These are phyloP conservation scores for Himalopsyche japonica DNA, from an alignment of 2,888 invertebrate genomes.

Conservation along the genomic window DNA sequence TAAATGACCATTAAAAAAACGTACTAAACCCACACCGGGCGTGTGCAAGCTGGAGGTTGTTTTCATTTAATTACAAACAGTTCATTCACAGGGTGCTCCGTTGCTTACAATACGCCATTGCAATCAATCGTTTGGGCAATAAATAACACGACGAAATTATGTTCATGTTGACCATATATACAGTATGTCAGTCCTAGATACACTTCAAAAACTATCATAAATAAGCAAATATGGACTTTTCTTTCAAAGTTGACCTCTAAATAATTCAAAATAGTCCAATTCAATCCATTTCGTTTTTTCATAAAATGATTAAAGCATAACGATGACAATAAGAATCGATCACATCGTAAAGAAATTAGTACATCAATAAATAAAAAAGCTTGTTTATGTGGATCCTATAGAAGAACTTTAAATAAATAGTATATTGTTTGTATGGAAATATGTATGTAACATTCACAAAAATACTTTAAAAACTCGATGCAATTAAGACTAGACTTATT, in stretches of 20 bases:
- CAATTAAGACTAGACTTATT: no score
- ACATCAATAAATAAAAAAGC: no score
- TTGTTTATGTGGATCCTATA: no score
- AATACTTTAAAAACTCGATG: no score
- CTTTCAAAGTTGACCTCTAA: not conserved
- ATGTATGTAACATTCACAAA: no score
- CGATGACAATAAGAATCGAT: no score
- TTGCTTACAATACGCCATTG: not conserved
- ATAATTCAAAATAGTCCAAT: no score
- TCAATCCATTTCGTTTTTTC: no score
- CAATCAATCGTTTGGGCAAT: not conserved
- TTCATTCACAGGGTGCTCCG: not conserved
- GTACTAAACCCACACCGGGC: not conserved
- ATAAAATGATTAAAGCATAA: no score
- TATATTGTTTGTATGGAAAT: no score
- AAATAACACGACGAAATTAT: not conserved
- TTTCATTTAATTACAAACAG: not conserved
- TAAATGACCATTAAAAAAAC: not conserved
- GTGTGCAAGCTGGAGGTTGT: not conserved
- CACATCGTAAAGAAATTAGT: no score
- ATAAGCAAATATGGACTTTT: not conserved
- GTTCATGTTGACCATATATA: not conserved
- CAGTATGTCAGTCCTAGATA: not conserved
- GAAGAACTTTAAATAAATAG: no score
- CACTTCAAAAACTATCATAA: not conserved